These are phyloP conservation scores for Chaetodon trifascialis DNA, from an alignment of 2,113 vertebrate genomes.

Conservation along the genomic window DNA sequence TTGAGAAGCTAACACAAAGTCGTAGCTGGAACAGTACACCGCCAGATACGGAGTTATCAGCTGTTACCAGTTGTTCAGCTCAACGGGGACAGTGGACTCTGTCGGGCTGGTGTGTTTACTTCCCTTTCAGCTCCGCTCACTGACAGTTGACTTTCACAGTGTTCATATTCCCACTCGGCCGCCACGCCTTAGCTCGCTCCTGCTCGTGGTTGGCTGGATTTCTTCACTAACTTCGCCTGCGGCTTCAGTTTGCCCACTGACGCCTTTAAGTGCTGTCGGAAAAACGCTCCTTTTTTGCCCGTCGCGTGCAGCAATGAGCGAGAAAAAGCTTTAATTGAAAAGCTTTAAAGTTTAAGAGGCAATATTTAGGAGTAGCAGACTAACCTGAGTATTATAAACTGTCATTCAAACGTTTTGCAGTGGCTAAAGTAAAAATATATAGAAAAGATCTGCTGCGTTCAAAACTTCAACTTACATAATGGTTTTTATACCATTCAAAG, in stretches of 20 bases:
- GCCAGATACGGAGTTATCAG: neutral
- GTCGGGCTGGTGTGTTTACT: neutral
- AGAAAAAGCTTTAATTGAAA: neutral
- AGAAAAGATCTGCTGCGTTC: neutral
- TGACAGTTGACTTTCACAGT: constrained; percentile 9
- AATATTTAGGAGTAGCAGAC: neutral
- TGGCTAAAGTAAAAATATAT: neutral
- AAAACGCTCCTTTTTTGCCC: too few species aligned
- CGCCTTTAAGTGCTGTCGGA: constrained; percentile 10
- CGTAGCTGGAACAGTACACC: accelerated
- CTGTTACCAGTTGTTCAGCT: constrained; percentile 26
- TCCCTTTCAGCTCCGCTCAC: neutral
- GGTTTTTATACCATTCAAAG: too few species aligned
- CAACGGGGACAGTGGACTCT: neutral
- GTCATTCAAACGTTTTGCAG: neutral
- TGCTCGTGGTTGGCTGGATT: constrained; percentile 46
- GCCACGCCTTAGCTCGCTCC: constrained; percentile 43
- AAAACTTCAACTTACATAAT: neutral
- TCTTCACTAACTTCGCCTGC: neutral
- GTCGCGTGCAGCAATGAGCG: neutral
- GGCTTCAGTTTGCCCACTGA: neutral
- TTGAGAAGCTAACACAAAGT: neutral
- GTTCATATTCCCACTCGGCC: constrained; percentile 37
- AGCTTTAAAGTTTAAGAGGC: neutral
- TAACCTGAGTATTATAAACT: neutral